These are phyloP conservation scores for Caenorhabditis sp. DNA, from an alignment of 2,888 invertebrate species.

Conservation along the genomic window DNA sequence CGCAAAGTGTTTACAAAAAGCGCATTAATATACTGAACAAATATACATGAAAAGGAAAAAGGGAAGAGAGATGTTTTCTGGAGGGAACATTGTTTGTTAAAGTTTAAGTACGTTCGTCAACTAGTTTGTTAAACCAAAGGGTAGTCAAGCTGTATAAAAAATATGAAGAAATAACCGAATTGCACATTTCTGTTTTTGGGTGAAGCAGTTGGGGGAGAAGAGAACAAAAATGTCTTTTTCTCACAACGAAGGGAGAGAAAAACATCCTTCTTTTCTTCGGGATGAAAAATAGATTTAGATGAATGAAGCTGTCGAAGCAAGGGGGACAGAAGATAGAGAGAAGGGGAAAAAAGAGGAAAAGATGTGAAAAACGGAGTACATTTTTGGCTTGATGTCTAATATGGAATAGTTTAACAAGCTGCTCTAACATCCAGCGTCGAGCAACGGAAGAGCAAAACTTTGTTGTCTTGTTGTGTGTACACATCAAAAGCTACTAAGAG, in stretches of 20 bases:
- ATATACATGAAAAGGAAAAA: conserved; percentile 6
- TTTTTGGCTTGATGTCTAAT: conserved; percentile 34
- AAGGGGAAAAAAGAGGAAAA: conserved; percentile 13
- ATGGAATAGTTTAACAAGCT: conserved; percentile 42
- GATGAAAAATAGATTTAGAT: conserved; percentile 47
- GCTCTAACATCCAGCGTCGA: neutral
- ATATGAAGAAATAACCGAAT: no score
- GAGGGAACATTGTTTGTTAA: neutral
- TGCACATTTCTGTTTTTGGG: conserved; percentile 6
- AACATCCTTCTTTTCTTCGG: conserved; percentile 33
- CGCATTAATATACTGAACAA: conserved; percentile 43
- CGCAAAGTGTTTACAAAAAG: conserved; percentile 32
- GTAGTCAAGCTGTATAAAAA: neutral
- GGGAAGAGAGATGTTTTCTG: neutral
- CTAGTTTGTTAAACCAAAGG: neutral
- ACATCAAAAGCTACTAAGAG: conserved; percentile 15
- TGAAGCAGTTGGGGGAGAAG: neutral
- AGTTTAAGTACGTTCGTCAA: neutral
- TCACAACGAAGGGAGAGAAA: conserved; percentile 13
- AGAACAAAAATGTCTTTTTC: neutral
- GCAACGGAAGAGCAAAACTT: conserved; percentile 9
- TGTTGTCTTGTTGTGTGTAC: conserved; percentile 41
- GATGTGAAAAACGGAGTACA: conserved; percentile 13
- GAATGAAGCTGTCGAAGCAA: conserved; percentile 32
- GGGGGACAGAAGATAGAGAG: neutral